phyloP scores from a whole-genome alignment of 2,888 invertebrate species.

The Andrena flavipes region DNA sequence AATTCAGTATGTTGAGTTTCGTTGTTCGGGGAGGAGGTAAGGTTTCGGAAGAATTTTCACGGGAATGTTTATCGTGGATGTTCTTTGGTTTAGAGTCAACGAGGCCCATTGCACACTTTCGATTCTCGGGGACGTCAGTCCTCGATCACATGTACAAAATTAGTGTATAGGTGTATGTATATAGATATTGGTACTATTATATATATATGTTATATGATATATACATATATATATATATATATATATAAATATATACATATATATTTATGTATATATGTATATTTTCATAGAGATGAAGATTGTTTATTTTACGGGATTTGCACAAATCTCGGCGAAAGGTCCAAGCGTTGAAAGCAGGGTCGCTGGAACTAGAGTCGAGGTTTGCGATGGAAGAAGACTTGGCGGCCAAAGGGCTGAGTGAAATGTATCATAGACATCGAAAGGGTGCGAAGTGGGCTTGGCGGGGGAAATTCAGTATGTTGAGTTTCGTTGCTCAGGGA shows the following conservation, averaged over 20 bases:
- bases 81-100: background rate
- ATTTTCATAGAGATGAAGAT: slow-evolving; percentile 33
- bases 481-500: background rate
- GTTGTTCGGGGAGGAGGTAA: background rate
- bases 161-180: slow-evolving; percentile 6
- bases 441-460: too few species aligned
- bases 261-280: slow-evolving; percentile 28
- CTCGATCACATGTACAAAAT: slow-evolving; percentile 19
- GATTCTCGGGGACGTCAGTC: background rate
- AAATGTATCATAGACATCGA: background rate
- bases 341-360: background rate
- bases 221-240: slow-evolving; percentile 24
- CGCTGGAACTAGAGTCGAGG: slow-evolving; percentile 7
- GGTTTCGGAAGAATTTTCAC: background rate
- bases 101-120: background rate
- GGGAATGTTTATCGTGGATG: background rate
- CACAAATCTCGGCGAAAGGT: background rate
- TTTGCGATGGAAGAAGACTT: background rate
- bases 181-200: slow-evolving; percentile 15
- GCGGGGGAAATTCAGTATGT: background rate
- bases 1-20: background rate
- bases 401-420: background rate
- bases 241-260: background rate
- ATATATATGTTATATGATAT: too few species aligned
- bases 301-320: background rate